phyloP scores from a whole-genome alignment of 2,888 invertebrate genomes.

The Cancer borealis region DNA sequence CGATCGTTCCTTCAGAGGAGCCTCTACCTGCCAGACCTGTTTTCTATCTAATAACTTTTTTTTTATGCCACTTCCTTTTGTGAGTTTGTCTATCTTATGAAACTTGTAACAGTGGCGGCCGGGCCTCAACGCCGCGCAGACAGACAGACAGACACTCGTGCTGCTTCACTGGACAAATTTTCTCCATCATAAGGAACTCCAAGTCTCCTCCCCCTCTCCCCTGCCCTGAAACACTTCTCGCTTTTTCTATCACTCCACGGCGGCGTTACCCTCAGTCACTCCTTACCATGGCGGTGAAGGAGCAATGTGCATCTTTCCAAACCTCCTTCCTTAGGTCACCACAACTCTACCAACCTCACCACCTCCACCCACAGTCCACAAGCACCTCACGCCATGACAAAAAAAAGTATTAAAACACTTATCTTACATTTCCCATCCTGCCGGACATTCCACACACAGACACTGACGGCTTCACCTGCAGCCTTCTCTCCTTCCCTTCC shows the following conservation, averaged over 20 bases:
- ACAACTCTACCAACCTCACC: not conserved
- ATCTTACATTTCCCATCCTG: not conserved
- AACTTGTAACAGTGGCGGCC: not conserved
- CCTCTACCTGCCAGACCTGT: not conserved
- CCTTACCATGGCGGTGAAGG: not conserved
- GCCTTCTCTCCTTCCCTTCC: not conserved
- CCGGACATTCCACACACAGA: not conserved
- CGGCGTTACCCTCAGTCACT: not conserved
- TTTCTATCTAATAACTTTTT: not conserved
- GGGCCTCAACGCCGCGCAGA: not conserved
- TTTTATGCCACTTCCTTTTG: not conserved
- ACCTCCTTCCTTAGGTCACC: not conserved
- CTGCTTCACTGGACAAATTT: no score
- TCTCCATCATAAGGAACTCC: no score
- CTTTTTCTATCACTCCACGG: not conserved
- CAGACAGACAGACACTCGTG: not conserved
- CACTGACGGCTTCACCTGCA: not conserved
- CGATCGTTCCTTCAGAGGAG: not conserved
- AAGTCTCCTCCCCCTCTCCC: no score
- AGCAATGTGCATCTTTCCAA: not conserved
- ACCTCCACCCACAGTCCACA: not conserved
- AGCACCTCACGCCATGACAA: not conserved
- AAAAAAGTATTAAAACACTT: not conserved
- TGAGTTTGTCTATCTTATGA: slow-evolving; percentile 1
- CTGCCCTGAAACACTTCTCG: not conserved